Evolutionary conservation across 1,140 invertebrate genomes (phyloP), one percentile per base, ranked within the genome.

Genomic region (Saccostrea cuccullata): DNA sequence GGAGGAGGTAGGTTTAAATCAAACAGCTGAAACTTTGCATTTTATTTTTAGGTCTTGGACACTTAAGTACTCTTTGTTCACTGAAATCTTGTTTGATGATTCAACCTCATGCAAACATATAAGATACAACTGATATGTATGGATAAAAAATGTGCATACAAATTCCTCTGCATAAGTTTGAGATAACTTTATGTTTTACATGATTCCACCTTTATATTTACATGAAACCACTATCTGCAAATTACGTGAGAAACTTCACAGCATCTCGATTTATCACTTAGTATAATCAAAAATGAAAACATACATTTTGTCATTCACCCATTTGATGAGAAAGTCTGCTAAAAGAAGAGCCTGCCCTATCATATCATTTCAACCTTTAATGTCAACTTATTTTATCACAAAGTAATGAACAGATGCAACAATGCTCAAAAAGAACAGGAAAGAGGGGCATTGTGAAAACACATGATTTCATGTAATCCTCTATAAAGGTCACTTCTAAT

Each of bases 161-260:
- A 64, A 64, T 64, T 20, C 58, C 58, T 20, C 58, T 20, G 58
- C n/a, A 64, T 64, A n/a, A 64, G n/a, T 64, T 64, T 64, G 1
- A 64, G 58, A 64, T 64, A 64, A 64, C n/a, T 64, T 20, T 17
- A 64, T 64, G 58, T 64, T 64, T 64, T n/a, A 20, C 58, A 64
- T 20, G 15, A 17, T 20, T 20, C 58, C 58, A 64, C 58, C 30
- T 36, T 36, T 36, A 36, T 36, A 36, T 36, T 36, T 36, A 36
- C 58, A 64, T 20, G 15, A 17, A 64, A 64, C 58, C 58, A 64
- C 58, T 64, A 64, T 64, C 58, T 64, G 58, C n/a, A 64, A 17
- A 64, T 64, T 64, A 64, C 58, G 58, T 64, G 58, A 64, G 58
- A 64, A 64, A 64, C 15, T 64, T 64, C 58, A 64, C 58, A 64